Conservation (phyloP, 37 sponge, comb jelly and placozoan species). For the Ephydatia muelleri region DNA sequence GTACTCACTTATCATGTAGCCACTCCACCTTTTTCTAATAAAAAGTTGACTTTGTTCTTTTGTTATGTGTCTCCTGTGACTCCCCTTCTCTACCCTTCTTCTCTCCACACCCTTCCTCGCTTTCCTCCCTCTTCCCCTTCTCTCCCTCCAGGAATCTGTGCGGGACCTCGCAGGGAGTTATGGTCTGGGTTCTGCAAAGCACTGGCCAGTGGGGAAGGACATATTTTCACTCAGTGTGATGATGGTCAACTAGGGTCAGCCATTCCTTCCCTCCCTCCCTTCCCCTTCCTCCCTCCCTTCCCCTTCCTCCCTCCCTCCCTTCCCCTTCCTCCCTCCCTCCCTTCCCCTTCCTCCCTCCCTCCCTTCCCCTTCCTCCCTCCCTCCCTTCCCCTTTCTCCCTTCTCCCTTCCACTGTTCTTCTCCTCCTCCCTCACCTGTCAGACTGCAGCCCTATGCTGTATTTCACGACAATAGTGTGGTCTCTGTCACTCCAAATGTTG, state of each 20-base stretch:
- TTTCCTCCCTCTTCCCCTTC: neutral
- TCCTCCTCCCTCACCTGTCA: conserved; percentile 18
- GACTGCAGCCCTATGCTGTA: conserved; percentile 28
- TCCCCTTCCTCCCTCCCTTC: neutral
- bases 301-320: neutral
- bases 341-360: too few relatives aligned
- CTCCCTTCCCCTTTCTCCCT: too few relatives aligned
- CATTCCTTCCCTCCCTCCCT: neutral
- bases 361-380: too few relatives aligned
- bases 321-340: neutral
- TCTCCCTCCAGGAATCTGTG: conserved; percentile 49
- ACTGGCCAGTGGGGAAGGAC: conserved; percentile 17
- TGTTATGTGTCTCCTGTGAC: neutral
- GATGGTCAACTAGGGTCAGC: conserved; percentile 41
- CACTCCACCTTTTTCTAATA: too few relatives aligned
- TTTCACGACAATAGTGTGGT: conserved; percentile 5
- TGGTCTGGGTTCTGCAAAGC: conserved; percentile 30
- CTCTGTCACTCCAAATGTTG: neutral
- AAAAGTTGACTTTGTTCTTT: neutral
- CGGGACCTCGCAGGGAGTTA: conserved; percentile 58
- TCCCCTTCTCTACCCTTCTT: neutral
- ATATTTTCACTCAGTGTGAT: conserved; percentile 37
- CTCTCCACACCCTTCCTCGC: neutral
- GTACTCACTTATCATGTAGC: too few relatives aligned
- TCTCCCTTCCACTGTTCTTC: too few relatives aligned